A percentile compares a stretch with the other conserved stretches of the same genome.
These are phyloP conservation scores for Noctua fimbriata DNA, from an alignment of 2,888 invertebrate genomes.

Conservation along the genomic window DNA sequence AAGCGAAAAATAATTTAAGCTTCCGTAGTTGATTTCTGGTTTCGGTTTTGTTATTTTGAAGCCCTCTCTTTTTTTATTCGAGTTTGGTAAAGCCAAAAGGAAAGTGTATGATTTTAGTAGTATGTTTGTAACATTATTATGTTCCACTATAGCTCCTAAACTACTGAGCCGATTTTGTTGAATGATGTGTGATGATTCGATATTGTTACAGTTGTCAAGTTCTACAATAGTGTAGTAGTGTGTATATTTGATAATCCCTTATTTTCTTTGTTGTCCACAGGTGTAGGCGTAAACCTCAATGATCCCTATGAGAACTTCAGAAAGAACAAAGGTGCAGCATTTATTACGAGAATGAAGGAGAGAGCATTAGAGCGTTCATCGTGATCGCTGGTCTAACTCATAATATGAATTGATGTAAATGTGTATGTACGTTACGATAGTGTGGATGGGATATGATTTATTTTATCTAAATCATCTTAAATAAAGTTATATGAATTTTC, in stretches of 20 bases:
- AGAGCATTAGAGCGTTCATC: conserved; percentile 94
- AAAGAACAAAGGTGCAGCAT: conserved; percentile 98
- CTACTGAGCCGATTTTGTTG: background rate
- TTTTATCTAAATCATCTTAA: conserved; percentile 88
- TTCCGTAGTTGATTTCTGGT: too few relatives aligned
- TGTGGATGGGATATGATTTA: conserved; percentile 86
- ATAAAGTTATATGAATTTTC: conserved; percentile 85
- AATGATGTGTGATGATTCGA: background rate
- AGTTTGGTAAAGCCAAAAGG: background rate
- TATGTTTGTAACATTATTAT: background rate
- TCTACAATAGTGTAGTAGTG: background rate
- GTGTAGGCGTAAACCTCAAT: conserved; percentile 97
- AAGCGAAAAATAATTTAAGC: background rate
- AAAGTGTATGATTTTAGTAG: background rate
- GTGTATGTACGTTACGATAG: conserved; percentile 84
- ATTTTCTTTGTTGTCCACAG: conserved; percentile 84
- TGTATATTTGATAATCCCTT: background rate
- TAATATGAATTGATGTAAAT: conserved; percentile 79
- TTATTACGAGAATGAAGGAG: conserved; percentile 98
- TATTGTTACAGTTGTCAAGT: background rate
- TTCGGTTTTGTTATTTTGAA: background rate
- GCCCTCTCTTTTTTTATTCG: background rate
- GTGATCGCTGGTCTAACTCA: conserved; percentile 78
- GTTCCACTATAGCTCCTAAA: background rate
- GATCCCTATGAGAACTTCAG: conserved; percentile 99